A percentile compares a stretch with the other conserved stretches of the same genome.
phyloP scores from a whole-genome alignment of 1,140 invertebrate species.

The Lycorma delicatula region DNA sequence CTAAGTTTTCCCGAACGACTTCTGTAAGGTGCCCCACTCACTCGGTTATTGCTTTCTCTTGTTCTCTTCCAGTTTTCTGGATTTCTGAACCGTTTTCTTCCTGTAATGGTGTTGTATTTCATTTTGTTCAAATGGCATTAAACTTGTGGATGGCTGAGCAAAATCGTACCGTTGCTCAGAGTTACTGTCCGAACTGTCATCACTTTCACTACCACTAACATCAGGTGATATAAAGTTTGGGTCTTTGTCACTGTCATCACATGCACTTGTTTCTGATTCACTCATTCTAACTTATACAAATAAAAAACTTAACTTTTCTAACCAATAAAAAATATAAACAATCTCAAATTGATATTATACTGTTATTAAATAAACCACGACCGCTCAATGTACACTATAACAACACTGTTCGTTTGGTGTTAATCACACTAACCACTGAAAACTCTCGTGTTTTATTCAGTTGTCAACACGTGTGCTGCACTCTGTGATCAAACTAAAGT shows the following conservation, averaged over 20 bases:
- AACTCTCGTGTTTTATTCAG: not conserved
- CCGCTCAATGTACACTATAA: not conserved
- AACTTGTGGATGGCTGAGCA: not conserved
- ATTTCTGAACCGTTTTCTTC: not conserved
- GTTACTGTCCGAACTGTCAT: not conserved
- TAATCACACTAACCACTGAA: not conserved
- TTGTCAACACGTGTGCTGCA: not conserved
- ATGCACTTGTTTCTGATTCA: not conserved
- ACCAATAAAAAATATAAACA: not conserved
- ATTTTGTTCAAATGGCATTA: no score
- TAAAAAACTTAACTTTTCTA: not conserved
- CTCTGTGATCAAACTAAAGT: no score
- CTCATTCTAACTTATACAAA: not conserved
- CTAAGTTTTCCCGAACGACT: not conserved
- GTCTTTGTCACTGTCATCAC: not conserved
- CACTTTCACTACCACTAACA: not conserved
- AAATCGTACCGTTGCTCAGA: not conserved
- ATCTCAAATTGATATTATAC: not conserved
- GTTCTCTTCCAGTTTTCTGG: not conserved
- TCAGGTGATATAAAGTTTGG: not conserved
- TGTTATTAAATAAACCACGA: not conserved
- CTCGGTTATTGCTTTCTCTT: not conserved
- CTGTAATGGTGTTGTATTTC: not conserved
- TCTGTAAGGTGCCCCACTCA: not conserved
- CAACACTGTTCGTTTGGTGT: not conserved